Evolutionary conservation across 2,888 invertebrate genomes (phyloP), one percentile per base, ranked within the genome.

Genomic region (Bembecia ichneumoniformis): DNA sequence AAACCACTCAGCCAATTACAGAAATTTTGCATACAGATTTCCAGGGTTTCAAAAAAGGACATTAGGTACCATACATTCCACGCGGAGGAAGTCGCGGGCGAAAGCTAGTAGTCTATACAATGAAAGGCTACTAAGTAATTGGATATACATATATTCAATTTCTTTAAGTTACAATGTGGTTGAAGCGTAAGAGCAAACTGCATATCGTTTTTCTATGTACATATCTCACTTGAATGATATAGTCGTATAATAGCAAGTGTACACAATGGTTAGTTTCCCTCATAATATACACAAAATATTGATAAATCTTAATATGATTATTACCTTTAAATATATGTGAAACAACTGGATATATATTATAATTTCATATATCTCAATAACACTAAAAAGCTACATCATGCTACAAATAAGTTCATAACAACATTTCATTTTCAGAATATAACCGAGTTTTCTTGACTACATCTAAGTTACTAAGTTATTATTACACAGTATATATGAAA

Each of bases 121-220:
- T 28, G 28, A 28, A 28, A 28, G 28, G 28, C 28, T 28, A 28
- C 28, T 28, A 9, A 28, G 28, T 28, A 28, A 76, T 77, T 73
- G 82, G 77, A 80, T 86, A 86, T 81, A 84, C 83, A 82, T 86
- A 80, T 84, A 86, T 80, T n/a, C n/a, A n/a, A n/a, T n/a, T 74
- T 40, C 75, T 78, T 82, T 72, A 77, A 72, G 40, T 74, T 82
- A 86, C 81, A 83, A 75, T 80, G 74, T 77, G 70, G 74, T 71
- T 63, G 64, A 78, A 86, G 84, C 83, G 69, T 73, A 73, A 74
- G 71, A 77, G 75, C 74, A 76, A 78, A 78, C 73, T 48, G 47
- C 51, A 28, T 40, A 40, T 40, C 13, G 28, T 49, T 49, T 46
- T 71, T 74, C 75, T 76, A 81, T 71, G 80, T 76, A 67, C 75